These are phyloP conservation scores for Ondatra zibethicus DNA, from an alignment of 2,113 vertebrate genomes.

Conservation along the genomic window DNA sequence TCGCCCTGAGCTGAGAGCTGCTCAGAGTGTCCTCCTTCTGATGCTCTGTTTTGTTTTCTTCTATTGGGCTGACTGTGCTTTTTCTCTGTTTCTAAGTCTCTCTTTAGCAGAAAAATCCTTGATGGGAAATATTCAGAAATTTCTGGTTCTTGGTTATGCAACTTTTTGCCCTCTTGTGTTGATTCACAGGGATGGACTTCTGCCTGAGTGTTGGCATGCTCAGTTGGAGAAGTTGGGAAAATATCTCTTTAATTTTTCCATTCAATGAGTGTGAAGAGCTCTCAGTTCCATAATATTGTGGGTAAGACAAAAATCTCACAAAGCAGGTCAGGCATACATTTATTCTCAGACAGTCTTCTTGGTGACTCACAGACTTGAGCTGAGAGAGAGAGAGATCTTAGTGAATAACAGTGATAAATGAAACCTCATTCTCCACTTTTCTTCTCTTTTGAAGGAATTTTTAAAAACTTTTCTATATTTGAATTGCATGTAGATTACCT, in stretches of 20 bases:
- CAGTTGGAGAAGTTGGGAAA: background rate
- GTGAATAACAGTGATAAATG: background rate
- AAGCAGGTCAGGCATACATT: background rate
- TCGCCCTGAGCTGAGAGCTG: background rate
- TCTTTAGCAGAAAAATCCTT: accelerated
- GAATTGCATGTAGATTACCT: background rate
- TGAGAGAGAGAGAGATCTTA: background rate
- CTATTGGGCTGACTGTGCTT: background rate
- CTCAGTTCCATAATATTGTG: background rate
- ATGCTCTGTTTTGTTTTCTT: background rate
- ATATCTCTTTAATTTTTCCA: background rate
- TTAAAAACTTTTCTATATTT: background rate
- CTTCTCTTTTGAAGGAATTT: background rate
- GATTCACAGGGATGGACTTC: background rate
- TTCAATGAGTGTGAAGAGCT: background rate
- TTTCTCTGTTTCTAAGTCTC: background rate
- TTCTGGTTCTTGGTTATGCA: background rate
- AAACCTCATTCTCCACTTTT: background rate
- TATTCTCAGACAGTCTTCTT: background rate
- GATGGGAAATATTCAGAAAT: background rate
- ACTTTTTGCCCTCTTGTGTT: background rate
- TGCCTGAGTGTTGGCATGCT: background rate
- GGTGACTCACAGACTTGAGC: background rate
- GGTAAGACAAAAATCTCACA: too few relatives aligned
- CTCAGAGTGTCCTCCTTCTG: background rate